phyloP scores from a whole-genome alignment of 2,888 invertebrate genomes.

The Neoitamus cyanurus region DNA sequence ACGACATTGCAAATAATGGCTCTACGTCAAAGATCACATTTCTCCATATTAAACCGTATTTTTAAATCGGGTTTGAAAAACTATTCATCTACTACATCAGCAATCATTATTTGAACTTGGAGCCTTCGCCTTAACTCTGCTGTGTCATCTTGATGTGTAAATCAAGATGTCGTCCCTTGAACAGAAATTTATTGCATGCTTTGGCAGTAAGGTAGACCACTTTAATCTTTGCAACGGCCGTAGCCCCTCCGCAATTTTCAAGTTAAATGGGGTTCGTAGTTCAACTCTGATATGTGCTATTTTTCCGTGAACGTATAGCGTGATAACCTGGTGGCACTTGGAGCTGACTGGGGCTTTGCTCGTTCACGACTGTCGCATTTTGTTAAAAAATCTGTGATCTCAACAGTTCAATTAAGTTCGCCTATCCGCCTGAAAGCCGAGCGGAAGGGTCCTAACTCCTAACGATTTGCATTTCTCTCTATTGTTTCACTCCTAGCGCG shows the following conservation, averaged over 20 bases:
- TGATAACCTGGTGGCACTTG: conserved; percentile 30
- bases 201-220: neutral
- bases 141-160: neutral
- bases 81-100: too few relatives aligned
- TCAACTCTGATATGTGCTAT: neutral
- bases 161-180: neutral
- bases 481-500: neutral
- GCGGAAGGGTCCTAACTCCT: conserved; percentile 6
- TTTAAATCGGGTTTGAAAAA: too few relatives aligned
- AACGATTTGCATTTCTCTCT: conserved; percentile 34
- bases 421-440: neutral
- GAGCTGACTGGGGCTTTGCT: conserved; percentile 11
- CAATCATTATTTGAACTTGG: too few relatives aligned
- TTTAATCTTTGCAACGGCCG: neutral
- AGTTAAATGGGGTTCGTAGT: neutral
- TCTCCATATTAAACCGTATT: too few relatives aligned
- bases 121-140: neutral
- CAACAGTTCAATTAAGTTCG: conserved; percentile 35
- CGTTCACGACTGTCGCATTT: conserved; percentile 37
- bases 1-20: too few relatives aligned
- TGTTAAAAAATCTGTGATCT: conserved; percentile 30
- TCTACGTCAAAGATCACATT: too few relatives aligned
- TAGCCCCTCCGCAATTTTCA: neutral
- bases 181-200: neutral
- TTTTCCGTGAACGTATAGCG: neutral